These are phyloP conservation scores for Sphyrna mokarran DNA, from an alignment of 2,113 vertebrate genomes.

Conservation along the genomic window DNA sequence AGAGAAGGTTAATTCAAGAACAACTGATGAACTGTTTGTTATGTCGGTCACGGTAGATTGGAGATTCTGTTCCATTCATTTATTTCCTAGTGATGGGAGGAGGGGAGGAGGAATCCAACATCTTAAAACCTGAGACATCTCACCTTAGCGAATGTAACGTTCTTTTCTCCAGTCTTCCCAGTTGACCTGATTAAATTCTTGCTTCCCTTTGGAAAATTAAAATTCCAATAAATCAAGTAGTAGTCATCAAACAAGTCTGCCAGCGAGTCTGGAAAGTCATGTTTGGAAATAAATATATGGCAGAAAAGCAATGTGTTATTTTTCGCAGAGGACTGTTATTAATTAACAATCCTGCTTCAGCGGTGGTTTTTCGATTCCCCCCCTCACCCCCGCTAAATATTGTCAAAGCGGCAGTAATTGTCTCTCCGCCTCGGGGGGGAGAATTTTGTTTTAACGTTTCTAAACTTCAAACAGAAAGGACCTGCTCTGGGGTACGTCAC, in stretches of 20 bases:
- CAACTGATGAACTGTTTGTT: neutral
- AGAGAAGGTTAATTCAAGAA: neutral
- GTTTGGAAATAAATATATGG: neutral
- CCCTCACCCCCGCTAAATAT: neutral
- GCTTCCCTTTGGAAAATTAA: slow-evolving; percentile 15
- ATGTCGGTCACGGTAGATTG: neutral
- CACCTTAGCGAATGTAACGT: neutral
- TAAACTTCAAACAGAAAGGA: neutral
- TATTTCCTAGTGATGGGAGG: neutral
- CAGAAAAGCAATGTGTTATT: slow-evolving; percentile 24
- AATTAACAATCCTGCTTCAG: slow-evolving; percentile 35
- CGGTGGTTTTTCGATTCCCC: neutral
- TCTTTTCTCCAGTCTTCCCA: neutral
- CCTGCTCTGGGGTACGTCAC: neutral
- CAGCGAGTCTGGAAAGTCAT: neutral
- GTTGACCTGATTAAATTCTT: neutral
- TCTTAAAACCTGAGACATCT: neutral
- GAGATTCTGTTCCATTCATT: neutral
- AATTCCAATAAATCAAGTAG: slow-evolving; percentile 24
- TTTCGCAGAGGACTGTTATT: neutral
- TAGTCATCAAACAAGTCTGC: slow-evolving; percentile 22
- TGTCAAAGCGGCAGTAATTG: slow-evolving; percentile 23
- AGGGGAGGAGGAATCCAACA: no score
- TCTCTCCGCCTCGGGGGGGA: slow-evolving; percentile 10
- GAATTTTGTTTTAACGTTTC: slow-evolving; percentile 4